Conservation (phyloP, 2,888 invertebrate genomes). For the Nasonia oneida region DNA sequence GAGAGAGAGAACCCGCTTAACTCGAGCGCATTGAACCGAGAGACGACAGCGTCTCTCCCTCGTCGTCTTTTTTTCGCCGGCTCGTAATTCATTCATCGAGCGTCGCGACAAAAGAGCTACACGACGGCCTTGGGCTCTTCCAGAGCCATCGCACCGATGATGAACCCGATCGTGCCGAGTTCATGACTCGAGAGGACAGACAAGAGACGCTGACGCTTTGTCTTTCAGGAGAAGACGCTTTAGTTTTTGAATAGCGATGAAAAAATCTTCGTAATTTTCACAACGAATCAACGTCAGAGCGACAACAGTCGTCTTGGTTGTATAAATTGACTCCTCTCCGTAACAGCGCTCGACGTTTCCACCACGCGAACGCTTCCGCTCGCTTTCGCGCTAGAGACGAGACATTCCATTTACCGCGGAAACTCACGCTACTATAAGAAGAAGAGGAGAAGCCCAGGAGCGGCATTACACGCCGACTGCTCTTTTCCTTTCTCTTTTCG, state of each 20-base stretch:
- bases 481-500: background rate
- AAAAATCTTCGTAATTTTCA: too few relatives aligned
- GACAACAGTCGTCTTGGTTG: background rate
- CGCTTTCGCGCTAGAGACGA: background rate
- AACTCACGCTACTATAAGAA: background rate
- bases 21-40: conserved; percentile 35
- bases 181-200: background rate
- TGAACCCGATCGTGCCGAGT: conserved; percentile 15
- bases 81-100: conserved; percentile 34
- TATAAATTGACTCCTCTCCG: background rate
- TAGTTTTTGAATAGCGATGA: too few relatives aligned
- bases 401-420: background rate
- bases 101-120: conserved; percentile 7
- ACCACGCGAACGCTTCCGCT: background rate
- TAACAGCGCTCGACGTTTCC: background rate
- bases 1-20: conserved; percentile 18
- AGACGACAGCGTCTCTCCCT: background rate
- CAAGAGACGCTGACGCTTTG: background rate
- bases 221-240: background rate
- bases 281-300: background rate
- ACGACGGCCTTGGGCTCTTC: background rate
- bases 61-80: conserved; percentile 14
- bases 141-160: background rate
- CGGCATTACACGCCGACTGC: conserved; percentile 5
- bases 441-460: background rate